Percentiles rank a stretch among this genome's conserved stretches.
Evolutionary conservation across 2,888 invertebrate genomes (phyloP).

Genomic region (Agrypnus murinus): DNA sequence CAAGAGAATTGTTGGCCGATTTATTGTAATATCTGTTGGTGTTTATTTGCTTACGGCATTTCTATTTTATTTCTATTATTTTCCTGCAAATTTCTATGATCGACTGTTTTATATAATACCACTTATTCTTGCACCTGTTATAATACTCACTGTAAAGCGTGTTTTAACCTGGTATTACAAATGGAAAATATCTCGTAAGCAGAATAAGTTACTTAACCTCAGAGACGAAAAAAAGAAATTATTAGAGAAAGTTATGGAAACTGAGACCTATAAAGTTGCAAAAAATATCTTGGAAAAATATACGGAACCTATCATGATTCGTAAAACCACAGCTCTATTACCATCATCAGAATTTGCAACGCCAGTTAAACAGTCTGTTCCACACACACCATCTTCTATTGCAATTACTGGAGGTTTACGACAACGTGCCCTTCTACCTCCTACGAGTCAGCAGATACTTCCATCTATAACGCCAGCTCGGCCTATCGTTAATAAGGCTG

Average conservation of each 20-base stretch:
- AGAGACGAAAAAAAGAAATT: slow-evolving; percentile 90
- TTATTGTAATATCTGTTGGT: slow-evolving; percentile 82
- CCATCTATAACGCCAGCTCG: slow-evolving; percentile 8
- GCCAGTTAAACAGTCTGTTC: slow-evolving; percentile 37
- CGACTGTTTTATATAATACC: slow-evolving; percentile 86
- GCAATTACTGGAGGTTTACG: slow-evolving; percentile 33
- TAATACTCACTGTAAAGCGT: slow-evolving; percentile 85
- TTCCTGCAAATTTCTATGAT: slow-evolving; percentile 83
- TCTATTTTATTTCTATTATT: slow-evolving; percentile 76
- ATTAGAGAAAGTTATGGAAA: slow-evolving; percentile 97
- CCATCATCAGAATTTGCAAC: background rate
- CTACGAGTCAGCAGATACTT: slow-evolving; percentile 10
- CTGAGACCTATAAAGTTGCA: slow-evolving; percentile 96
- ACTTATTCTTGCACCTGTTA: slow-evolving; percentile 84
- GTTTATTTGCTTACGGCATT: slow-evolving; percentile 82
- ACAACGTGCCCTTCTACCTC: slow-evolving; percentile 37
- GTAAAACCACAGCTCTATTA: slow-evolving; percentile 55
- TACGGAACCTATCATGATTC: slow-evolving; percentile 77
- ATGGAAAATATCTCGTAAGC: slow-evolving; percentile 86
- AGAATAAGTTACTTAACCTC: slow-evolving; percentile 81
- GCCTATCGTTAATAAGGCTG: background rate
- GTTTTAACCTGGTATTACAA: slow-evolving; percentile 92
- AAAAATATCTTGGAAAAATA: slow-evolving; percentile 92
- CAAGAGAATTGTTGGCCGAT: slow-evolving; percentile 86
- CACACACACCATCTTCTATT: slow-evolving; percentile 9